A percentile compares a stretch with the other conserved stretches of the same genome.
phyloP scores from a whole-genome alignment of 2,888 invertebrate genomes.

The Venusia cambrica region DNA sequence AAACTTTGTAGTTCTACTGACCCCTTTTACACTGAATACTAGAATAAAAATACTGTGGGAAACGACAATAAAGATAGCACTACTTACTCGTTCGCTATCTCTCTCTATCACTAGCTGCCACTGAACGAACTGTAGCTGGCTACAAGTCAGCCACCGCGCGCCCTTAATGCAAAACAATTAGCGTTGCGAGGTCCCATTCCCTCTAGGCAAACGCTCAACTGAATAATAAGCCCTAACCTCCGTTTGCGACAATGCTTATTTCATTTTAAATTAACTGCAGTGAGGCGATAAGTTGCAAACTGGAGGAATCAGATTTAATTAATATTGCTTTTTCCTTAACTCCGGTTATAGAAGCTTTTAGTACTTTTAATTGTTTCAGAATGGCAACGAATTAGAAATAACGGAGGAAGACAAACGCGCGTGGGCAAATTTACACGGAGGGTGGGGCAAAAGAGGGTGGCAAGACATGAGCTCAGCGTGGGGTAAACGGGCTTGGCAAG shows the following conservation, averaged over 20 bases:
- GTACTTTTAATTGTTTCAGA: constrained; percentile 44
- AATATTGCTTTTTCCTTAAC: too few relatives aligned
- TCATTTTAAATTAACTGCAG: background rate
- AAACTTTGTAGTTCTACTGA: too few relatives aligned
- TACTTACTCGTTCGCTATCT: too few relatives aligned
- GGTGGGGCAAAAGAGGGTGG: constrained; percentile 83
- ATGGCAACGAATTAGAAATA: constrained; percentile 67
- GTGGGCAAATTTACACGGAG: constrained; percentile 81
- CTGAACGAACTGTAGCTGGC: background rate
- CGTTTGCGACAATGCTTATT: constrained; percentile 7
- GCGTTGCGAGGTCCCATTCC: constrained; percentile 36
- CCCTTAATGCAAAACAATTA: constrained; percentile 40
- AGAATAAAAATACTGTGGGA: too few relatives aligned
- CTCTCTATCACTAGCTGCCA: too few relatives aligned
- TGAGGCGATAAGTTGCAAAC: constrained; percentile 1
- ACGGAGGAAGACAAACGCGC: constrained; percentile 82
- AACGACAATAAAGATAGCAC: too few relatives aligned
- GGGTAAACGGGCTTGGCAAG: constrained; percentile 82
- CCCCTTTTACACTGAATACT: too few relatives aligned
- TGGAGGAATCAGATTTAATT: too few relatives aligned
- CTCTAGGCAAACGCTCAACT: constrained; percentile 37
- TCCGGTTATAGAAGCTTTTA: too few relatives aligned
- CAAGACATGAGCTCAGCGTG: constrained; percentile 75
- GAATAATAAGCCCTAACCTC: constrained; percentile 44
- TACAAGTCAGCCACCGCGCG: background rate